Conservation (phyloP, 2,888 invertebrate genomes). For the Oxytorus armatus region DNA sequence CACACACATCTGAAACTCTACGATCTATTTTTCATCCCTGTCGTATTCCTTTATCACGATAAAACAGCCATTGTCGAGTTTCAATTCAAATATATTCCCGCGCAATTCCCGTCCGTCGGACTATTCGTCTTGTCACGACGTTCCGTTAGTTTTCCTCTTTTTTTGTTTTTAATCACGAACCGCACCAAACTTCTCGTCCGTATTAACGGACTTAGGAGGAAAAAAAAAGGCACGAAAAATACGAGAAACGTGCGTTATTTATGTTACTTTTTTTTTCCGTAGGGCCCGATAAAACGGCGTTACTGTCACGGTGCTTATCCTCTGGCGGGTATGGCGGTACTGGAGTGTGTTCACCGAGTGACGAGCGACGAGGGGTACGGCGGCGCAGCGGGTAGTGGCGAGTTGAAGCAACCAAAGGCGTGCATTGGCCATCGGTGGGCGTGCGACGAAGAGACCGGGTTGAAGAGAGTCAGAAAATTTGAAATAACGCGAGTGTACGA, state of each 20-base stretch:
- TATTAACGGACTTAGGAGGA: no score
- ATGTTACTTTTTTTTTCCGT: not conserved
- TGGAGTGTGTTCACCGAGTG: slow-evolving; percentile 74
- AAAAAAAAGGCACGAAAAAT: no score
- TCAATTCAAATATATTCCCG: slow-evolving; percentile 35
- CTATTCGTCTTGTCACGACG: not conserved
- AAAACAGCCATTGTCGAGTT: not conserved
- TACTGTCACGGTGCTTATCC: slow-evolving; percentile 80
- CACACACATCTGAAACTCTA: no score
- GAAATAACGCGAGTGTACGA: slow-evolving; percentile 56
- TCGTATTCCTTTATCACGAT: not conserved
- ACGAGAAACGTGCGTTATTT: no score
- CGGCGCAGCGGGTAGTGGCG: slow-evolving; percentile 68
- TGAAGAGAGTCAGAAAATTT: slow-evolving; percentile 71
- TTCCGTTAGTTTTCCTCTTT: not conserved
- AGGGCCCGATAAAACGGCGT: slow-evolving; percentile 4
- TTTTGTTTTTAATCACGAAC: not conserved
- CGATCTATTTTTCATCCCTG: no score
- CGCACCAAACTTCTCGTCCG: not conserved
- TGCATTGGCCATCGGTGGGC: slow-evolving; percentile 71
- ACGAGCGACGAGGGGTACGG: slow-evolving; percentile 70
- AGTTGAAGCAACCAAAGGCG: slow-evolving; percentile 65
- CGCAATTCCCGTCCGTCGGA: slow-evolving; percentile 32
- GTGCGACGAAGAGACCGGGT: slow-evolving; percentile 77
- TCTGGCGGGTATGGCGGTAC: slow-evolving; percentile 84